These are phyloP conservation scores for Conger conger DNA, from an alignment of 2,113 vertebrate genomes.

Conservation along the genomic window DNA sequence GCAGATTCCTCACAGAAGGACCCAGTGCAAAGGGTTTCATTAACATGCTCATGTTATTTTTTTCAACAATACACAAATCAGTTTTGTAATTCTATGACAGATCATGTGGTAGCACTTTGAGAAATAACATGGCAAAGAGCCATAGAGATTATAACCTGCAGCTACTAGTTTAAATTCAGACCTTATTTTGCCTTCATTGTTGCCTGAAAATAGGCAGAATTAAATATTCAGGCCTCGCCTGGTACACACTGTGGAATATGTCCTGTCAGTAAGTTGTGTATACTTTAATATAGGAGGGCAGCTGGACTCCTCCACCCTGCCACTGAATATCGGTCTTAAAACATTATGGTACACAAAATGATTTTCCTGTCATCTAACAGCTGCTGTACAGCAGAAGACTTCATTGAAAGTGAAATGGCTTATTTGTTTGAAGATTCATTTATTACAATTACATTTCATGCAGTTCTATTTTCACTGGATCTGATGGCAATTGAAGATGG, in stretches of 20 bases:
- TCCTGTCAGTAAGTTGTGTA: neutral
- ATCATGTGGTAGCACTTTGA: neutral
- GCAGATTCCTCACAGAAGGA: neutral
- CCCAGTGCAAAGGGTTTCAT: neutral
- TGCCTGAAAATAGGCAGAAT: neutral
- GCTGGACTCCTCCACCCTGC: no score
- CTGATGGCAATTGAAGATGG: neutral
- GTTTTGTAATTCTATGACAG: neutral
- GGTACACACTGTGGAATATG: no score
- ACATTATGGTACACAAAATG: neutral
- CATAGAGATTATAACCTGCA: neutral
- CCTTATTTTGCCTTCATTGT: neutral
- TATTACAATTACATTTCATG: neutral
- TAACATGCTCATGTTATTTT: neutral
- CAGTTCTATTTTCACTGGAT: neutral
- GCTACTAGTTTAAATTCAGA: neutral
- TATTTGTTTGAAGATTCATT: neutral
- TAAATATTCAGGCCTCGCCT: neutral
- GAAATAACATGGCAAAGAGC: neutral
- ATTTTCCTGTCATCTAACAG: neutral
- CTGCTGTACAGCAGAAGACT: neutral
- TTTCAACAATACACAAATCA: neutral
- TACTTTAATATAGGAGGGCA: neutral
- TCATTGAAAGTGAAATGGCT: neutral
- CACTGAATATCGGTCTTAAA: no score